Percentiles rank a stretch among this genome's conserved stretches.
These are phyloP conservation scores for Drosophila nigricruria DNA, from an alignment of 2,888 invertebrate species.

Conservation along the genomic window DNA sequence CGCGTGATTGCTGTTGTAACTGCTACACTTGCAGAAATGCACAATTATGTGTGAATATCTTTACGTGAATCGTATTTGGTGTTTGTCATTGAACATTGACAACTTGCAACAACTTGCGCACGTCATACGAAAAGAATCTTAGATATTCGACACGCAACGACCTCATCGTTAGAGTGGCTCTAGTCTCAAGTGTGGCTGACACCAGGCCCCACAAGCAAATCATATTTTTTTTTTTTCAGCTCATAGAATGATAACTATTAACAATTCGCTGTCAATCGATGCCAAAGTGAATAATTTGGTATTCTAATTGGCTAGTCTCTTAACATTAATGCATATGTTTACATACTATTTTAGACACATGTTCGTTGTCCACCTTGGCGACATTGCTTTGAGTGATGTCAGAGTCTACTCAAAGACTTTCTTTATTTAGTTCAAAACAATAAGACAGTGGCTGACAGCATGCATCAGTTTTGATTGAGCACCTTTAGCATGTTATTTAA, in stretches of 20 bases:
- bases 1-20: slow-evolving; percentile 34
- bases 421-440: not conserved
- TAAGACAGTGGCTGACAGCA: too few relatives aligned
- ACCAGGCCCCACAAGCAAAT: slow-evolving; percentile 19
- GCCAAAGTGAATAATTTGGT: not conserved
- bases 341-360: slow-evolving; percentile 20
- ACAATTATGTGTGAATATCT: slow-evolving; percentile 5
- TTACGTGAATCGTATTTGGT: slow-evolving; percentile 45
- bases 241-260: slow-evolving; percentile 38
- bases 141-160: slow-evolving; percentile 29
- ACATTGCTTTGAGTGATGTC: too few relatives aligned
- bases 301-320: not conserved
- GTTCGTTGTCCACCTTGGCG: too few relatives aligned
- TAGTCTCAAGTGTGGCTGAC: too few relatives aligned
- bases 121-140: slow-evolving; percentile 3
- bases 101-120: slow-evolving; percentile 23
- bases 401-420: not conserved
- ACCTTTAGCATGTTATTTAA: too few relatives aligned
- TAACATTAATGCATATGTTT: slow-evolving; percentile 84
- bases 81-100: slow-evolving; percentile 63
- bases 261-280: slow-evolving; percentile 25
- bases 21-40: slow-evolving; percentile 27
- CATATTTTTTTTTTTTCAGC: not conserved
- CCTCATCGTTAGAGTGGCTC: slow-evolving; percentile 51
- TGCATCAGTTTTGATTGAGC: too few relatives aligned